phyloP scores from a whole-genome alignment of 2,797 vertebrate species.

The Chromobotia macracanthus region DNA sequence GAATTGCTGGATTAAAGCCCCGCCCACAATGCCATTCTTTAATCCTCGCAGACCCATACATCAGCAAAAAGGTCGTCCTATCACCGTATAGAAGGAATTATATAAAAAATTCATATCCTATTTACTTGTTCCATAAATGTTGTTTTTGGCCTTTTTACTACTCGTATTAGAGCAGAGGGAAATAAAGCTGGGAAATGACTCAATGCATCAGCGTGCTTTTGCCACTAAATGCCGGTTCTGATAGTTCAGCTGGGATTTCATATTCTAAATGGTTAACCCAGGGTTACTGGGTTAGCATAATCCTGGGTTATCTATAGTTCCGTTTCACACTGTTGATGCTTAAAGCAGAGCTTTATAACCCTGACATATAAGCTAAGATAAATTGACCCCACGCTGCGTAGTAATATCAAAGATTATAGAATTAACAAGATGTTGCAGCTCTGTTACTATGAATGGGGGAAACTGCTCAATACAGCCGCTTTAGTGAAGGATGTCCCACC shows the following conservation, averaged over 20 bases:
- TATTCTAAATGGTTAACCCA: no score
- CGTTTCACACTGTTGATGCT: neutral
- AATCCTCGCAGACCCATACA: conserved; percentile 7
- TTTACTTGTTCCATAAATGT: conserved; percentile 11
- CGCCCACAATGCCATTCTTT: conserved; percentile 33
- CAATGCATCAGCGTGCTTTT: no score
- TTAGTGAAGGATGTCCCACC: no score
- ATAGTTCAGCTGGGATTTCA: neutral
- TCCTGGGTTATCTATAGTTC: no score
- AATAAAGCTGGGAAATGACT: no score
- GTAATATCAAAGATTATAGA: no score
- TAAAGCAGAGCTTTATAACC: no score
- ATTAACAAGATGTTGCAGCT: no score
- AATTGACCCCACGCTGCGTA: no score
- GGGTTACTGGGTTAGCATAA: neutral
- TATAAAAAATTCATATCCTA: neutral
- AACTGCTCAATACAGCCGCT: no score
- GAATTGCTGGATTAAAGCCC: conserved; percentile 31
- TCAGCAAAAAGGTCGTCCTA: conserved; percentile 34
- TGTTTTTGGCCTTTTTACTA: conserved; percentile 17
- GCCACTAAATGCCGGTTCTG: neutral
- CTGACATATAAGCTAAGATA: no score
- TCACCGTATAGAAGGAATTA: neutral
- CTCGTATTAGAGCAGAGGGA: neutral
- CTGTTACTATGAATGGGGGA: no score